These are phyloP conservation scores for Connochaetes taurinus DNA, from an alignment of 2,113 vertebrate genomes.

Conservation along the genomic window DNA sequence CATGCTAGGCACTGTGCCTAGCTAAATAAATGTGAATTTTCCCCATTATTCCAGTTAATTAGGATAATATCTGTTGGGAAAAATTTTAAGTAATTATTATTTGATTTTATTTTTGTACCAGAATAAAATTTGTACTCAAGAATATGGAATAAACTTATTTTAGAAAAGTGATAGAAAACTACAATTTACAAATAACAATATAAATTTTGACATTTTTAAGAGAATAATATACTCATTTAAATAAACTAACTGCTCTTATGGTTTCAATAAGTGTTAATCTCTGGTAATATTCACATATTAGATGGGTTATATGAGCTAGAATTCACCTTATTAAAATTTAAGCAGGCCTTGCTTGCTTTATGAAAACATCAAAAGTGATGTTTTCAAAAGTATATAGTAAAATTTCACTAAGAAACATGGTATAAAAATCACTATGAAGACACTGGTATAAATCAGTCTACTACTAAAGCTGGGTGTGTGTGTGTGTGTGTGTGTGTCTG, in stretches of 20 bases:
- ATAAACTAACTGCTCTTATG: not conserved
- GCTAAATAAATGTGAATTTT: not conserved
- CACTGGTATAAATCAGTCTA: not conserved
- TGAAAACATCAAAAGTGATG: not conserved
- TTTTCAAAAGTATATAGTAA: not conserved
- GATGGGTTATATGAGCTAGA: not conserved
- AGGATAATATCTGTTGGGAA: not conserved
- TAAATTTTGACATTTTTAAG: not conserved
- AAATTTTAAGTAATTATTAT: not conserved
- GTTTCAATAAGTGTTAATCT: not conserved
- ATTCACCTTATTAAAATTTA: not conserved
- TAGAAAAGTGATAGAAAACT: not conserved
- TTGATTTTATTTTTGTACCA: not conserved
- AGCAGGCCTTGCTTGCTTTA: not conserved
- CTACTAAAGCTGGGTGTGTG: not conserved
- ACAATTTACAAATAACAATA: not conserved
- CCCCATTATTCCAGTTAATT: not conserved
- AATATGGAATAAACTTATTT: not conserved
- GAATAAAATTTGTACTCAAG: not conserved
- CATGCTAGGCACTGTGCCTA: not conserved
- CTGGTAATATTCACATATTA: not conserved
- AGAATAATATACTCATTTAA: not conserved
- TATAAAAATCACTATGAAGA: not conserved
- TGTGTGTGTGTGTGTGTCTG: not conserved
- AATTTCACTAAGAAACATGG: not conserved